A percentile compares a stretch with the other conserved stretches of the same genome.
phyloP scores from a whole-genome alignment of 2,113 vertebrate genomes.

The Tachysurus vachellii region DNA sequence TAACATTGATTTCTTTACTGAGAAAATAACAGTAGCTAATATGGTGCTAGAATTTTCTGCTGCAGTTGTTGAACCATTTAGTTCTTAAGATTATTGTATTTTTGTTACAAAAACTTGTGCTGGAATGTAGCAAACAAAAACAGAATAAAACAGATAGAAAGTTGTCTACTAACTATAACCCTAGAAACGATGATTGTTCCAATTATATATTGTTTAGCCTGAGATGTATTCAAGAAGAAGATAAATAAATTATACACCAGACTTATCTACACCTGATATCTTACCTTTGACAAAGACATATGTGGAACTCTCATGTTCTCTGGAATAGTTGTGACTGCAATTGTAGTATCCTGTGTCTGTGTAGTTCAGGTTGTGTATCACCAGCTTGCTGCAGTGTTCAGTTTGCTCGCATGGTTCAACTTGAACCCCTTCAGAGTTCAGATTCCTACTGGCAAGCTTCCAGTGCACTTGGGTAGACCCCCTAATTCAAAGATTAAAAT shows the following conservation, averaged over 20 bases:
- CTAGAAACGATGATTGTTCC: neutral
- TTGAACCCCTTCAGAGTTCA: conserved; percentile 60
- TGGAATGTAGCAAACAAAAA: conserved; percentile 27
- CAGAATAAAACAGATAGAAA: neutral
- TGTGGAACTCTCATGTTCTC: conserved; percentile 44
- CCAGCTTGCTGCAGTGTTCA: conserved; percentile 74
- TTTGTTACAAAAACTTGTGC: neutral
- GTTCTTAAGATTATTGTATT: neutral
- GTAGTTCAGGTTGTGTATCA: conserved; percentile 61
- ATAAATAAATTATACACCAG: neutral
- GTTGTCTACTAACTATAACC: neutral
- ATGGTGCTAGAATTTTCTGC: neutral
- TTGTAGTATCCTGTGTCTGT: conserved; percentile 78
- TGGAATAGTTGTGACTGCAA: conserved; percentile 64
- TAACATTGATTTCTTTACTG: neutral
- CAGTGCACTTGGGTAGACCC: conserved; percentile 72
- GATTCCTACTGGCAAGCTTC: conserved; percentile 60
- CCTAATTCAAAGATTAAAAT: conserved; percentile 62
- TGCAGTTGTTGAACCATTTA: conserved; percentile 43
- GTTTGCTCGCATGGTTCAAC: conserved; percentile 60
- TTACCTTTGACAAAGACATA: conserved; percentile 86
- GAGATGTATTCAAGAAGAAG: neutral
- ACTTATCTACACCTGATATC: conserved; percentile 21
- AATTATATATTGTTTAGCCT: neutral
- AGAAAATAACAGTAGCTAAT: neutral